phyloP scores from a whole-genome alignment of 2,797 vertebrate species.

The Ciconia nigra region DNA sequence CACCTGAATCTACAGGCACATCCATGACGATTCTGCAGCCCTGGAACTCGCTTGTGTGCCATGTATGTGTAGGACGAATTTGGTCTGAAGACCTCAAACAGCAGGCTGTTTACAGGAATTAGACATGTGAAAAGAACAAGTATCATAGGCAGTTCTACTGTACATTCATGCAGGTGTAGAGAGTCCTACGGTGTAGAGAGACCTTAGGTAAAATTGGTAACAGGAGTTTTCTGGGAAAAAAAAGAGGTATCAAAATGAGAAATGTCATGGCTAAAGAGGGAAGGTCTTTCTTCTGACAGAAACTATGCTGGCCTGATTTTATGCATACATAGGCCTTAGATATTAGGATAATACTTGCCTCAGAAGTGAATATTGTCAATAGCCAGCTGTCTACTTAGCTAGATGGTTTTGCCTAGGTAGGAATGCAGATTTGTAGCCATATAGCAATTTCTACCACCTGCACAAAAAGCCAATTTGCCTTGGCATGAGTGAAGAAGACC shows the following conservation, averaged over 20 bases:
- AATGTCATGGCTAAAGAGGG: neutral
- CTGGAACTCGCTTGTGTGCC: neutral
- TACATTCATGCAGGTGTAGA: neutral
- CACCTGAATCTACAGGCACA: neutral
- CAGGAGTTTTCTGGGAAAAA: neutral
- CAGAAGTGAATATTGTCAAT: neutral
- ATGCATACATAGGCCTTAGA: neutral
- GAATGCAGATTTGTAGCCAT: neutral
- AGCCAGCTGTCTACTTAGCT: conserved; percentile 16
- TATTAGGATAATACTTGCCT: conserved; percentile 23
- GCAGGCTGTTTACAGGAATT: neutral
- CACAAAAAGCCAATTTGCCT: neutral
- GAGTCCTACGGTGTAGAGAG: neutral
- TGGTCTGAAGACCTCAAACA: neutral
- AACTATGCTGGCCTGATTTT: conserved; percentile 13
- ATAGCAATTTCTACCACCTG: neutral
- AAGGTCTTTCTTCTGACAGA: neutral
- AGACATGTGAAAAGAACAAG: neutral
- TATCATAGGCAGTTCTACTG: neutral
- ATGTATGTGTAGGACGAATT: neutral
- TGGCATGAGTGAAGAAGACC: neutral
- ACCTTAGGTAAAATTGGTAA: neutral
- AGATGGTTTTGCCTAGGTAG: conserved; percentile 24
- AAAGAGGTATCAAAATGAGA: neutral
- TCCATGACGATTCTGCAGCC: neutral